phyloP scores from a whole-genome alignment of 2,113 vertebrate species.

The Callocephalon fimbriatum region DNA sequence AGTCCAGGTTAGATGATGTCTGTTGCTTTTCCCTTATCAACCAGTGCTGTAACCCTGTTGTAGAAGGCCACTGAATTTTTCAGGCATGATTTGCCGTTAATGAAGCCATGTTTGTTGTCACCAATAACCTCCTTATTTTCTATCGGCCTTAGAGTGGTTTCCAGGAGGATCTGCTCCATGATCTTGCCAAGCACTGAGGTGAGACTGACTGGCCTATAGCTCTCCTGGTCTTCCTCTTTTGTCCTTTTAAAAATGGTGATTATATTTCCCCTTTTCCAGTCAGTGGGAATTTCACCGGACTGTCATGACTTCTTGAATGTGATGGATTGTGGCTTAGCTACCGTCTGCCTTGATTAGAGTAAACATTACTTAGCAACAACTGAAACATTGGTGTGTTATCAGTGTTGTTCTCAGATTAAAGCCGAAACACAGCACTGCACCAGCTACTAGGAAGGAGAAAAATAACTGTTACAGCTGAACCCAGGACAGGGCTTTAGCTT shows the following conservation, averaged over 20 bases:
- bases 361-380: neutral
- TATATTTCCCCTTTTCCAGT: neutral
- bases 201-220: neutral
- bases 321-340: neutral
- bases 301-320: neutral
- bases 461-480: neutral
- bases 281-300: neutral
- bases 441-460: neutral
- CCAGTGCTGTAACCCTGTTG: no score
- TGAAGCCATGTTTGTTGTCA: neutral
- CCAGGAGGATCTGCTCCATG: neutral
- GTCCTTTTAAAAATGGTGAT: neutral
- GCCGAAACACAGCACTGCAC: neutral
- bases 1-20: no score
- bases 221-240: neutral
- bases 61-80: no score
- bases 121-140: neutral
- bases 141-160: neutral
- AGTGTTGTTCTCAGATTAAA: neutral
- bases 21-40: no score
- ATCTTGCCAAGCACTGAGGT: neutral
- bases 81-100: neutral
- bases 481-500: neutral
- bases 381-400: neutral
- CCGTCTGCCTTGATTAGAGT: neutral